Percentiles rank a stretch among this genome's conserved stretches.
Conservation (phyloP, 2,888 invertebrate genomes). For the Himalopsyche kuldschensis region DNA sequence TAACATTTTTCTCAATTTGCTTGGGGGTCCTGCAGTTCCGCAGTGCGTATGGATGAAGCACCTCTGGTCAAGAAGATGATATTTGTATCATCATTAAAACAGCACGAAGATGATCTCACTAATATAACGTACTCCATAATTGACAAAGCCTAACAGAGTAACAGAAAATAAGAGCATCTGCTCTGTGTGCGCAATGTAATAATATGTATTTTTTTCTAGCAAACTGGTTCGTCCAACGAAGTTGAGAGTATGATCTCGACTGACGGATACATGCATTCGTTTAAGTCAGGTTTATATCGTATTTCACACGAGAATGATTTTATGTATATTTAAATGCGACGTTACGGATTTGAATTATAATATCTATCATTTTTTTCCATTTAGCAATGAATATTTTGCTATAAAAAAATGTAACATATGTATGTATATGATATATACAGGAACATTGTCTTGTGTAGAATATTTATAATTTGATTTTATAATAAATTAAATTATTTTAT, state of each 20-base stretch:
- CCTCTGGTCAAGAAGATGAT: too few species aligned
- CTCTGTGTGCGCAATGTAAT: background rate
- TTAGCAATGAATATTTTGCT: background rate
- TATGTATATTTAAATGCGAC: background rate
- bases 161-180: background rate
- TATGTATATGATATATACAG: too few species aligned
- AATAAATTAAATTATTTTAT: too few species aligned
- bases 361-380: slow-evolving; percentile 6
- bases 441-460: too few species aligned
- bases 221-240: background rate
- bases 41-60: too few species aligned
- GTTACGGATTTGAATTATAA: background rate
- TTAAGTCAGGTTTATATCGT: background rate
- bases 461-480: too few species aligned
- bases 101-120: background rate
- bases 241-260: background rate
- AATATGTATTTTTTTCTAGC: background rate
- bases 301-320: background rate
- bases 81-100: background rate
- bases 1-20: too few species aligned
- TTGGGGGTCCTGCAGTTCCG: too few species aligned
- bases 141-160: background rate
- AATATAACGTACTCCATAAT: background rate
- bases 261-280: background rate
- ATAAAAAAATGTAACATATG: too few species aligned